phyloP scores from a whole-genome alignment of 2,888 invertebrate genomes.

The Lochmaea crataegi region DNA sequence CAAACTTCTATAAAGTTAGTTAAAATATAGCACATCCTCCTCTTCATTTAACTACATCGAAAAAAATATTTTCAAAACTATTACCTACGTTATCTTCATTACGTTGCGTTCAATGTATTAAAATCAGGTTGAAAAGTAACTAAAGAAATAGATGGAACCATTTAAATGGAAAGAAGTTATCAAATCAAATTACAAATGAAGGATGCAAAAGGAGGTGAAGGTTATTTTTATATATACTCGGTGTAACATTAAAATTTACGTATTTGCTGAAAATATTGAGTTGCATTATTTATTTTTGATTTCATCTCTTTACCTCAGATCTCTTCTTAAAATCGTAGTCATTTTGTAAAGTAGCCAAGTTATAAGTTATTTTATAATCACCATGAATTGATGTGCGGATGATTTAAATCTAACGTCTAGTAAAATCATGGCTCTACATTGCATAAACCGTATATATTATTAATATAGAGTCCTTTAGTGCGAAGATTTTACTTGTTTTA shows the following conservation, averaged over 20 bases:
- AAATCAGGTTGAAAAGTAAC: too few species aligned
- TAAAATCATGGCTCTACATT: background rate
- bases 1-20: slow-evolving; percentile 4
- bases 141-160: background rate
- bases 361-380: too few species aligned
- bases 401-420: background rate
- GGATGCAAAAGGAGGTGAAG: background rate
- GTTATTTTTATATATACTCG: slow-evolving; percentile 7
- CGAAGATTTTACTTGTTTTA: too few species aligned
- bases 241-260: background rate
- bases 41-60: background rate
- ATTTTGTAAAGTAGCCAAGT: background rate
- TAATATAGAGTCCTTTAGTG: too few species aligned
- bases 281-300: background rate
- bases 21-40: slow-evolving; percentile 1
- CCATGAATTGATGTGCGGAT: background rate
- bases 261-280: background rate
- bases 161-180: background rate
- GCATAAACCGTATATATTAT: background rate
- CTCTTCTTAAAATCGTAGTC: background rate
- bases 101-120: too few species aligned
- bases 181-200: background rate
- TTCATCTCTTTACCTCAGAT: background rate
- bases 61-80: background rate
- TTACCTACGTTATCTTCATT: background rate